Percentiles rank a stretch among this genome's conserved stretches.
These are phyloP conservation scores for Esperia sulphurella DNA, from an alignment of 2,888 invertebrate species.

Conservation along the genomic window DNA sequence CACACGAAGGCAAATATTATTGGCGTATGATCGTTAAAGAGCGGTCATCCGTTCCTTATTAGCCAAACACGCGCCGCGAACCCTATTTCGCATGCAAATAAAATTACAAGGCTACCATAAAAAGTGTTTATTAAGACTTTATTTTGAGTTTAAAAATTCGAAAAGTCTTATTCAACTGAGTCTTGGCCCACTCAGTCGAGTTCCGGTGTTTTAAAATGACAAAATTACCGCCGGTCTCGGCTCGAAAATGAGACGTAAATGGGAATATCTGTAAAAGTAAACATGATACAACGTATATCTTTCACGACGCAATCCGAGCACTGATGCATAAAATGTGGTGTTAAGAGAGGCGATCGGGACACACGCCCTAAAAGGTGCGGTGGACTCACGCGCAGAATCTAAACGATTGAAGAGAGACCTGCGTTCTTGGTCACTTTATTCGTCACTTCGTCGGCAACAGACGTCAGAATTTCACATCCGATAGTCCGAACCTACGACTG, in stretches of 20 bases:
- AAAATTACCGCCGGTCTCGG: constrained; percentile 57
- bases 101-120: constrained; percentile 70
- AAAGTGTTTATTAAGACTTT: constrained; percentile 74
- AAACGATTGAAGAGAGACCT: constrained; percentile 6
- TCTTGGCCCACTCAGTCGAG: constrained; percentile 49
- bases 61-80: constrained; percentile 65
- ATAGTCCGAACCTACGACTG: too few relatives aligned
- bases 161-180: constrained; percentile 69
- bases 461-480: too few relatives aligned
- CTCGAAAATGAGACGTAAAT: constrained; percentile 68
- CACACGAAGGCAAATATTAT: constrained; percentile 53
- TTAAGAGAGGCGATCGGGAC: constrained; percentile 38
- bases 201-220: constrained; percentile 66
- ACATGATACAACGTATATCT: constrained; percentile 52
- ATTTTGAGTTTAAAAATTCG: constrained; percentile 69
- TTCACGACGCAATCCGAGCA: constrained; percentile 58
- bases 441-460: too few relatives aligned
- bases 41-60: constrained; percentile 68
- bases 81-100: constrained; percentile 71
- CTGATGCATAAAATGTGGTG: constrained; percentile 59
- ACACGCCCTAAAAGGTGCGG: not conserved
- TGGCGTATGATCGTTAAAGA: constrained; percentile 58
- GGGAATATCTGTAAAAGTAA: constrained; percentile 56
- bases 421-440: too few relatives aligned
- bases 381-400: not conserved